Evolutionary conservation across 2,888 invertebrate species (phyloP).

Genomic region (Callinectes sapidus): DNA sequence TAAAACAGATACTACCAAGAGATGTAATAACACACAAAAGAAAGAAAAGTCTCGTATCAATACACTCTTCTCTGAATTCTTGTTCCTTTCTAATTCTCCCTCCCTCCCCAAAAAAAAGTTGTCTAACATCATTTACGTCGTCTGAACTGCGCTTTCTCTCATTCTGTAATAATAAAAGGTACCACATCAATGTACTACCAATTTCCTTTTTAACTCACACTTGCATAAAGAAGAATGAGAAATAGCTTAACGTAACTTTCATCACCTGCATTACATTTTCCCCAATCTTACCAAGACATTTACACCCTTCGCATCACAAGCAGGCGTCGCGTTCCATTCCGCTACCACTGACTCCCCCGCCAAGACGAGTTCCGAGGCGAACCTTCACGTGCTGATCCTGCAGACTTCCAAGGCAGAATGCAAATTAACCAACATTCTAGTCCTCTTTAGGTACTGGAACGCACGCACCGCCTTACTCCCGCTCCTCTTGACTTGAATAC

Average conservation of each 20-base stretch:
- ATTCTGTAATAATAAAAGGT: too few relatives aligned
- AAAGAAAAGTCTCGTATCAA: too few relatives aligned
- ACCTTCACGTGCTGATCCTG: background rate
- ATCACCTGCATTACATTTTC: background rate
- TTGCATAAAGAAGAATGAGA: too few relatives aligned
- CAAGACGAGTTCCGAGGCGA: background rate
- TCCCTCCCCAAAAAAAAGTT: too few relatives aligned
- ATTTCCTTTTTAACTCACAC: too few relatives aligned
- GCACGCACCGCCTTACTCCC: background rate
- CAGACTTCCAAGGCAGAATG: conserved; percentile 11
- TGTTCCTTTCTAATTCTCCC: too few relatives aligned
- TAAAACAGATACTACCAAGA: too few relatives aligned
- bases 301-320: background rate
- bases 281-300: background rate
- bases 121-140: background rate
- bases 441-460: conserved; percentile 9
- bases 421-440: conserved; percentile 8
- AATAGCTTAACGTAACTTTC: background rate
- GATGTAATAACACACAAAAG: too few relatives aligned
- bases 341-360: background rate
- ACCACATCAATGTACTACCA: too few relatives aligned
- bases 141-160: background rate
- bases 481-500: background rate
- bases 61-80: too few relatives aligned
- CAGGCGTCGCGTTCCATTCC: background rate